Evolutionary conservation across 2,888 invertebrate species (phyloP).

Genomic region (Torymus aiolomorphi): DNA sequence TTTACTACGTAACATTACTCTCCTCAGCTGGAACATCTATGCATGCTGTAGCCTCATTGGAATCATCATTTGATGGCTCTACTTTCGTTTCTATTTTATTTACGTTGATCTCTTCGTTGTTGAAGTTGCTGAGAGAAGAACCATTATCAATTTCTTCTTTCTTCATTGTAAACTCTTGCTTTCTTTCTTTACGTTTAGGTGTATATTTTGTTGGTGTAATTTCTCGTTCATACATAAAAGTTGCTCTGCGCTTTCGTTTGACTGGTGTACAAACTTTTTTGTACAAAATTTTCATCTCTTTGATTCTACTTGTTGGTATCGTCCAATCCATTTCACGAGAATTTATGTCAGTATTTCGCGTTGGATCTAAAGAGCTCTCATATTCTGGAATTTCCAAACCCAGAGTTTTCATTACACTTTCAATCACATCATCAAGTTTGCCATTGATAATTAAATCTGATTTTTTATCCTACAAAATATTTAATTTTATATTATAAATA

Average conservation of each 20-base stretch:
- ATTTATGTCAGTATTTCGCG: constrained; percentile 77
- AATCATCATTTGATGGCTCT: constrained; percentile 49
- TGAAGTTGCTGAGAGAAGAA: constrained; percentile 52
- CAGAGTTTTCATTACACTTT: constrained; percentile 84
- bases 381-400: constrained; percentile 86
- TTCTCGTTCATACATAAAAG: constrained; percentile 73
- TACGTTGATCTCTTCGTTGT: constrained; percentile 53
- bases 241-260: constrained; percentile 71
- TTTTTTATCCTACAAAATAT: constrained; percentile 85
- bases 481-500: constrained; percentile 16
- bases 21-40: constrained; percentile 50
- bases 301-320: constrained; percentile 79
- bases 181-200: constrained; percentile 61
- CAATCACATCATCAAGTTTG: constrained; percentile 91
- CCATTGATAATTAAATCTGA: constrained; percentile 92
- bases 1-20: constrained; percentile 57
- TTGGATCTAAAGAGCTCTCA: constrained; percentile 81
- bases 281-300: constrained; percentile 81
- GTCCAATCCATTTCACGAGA: constrained; percentile 83
- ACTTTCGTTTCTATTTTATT: constrained; percentile 45
- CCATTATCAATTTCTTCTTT: constrained; percentile 61
- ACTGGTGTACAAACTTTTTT: constrained; percentile 76
- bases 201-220: constrained; percentile 62
- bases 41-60: constrained; percentile 52
- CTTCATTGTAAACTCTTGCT: constrained; percentile 60